These are phyloP conservation scores for Coracias cyanogaster DNA, from an alignment of 2,797 vertebrate species.

Conservation along the genomic window DNA sequence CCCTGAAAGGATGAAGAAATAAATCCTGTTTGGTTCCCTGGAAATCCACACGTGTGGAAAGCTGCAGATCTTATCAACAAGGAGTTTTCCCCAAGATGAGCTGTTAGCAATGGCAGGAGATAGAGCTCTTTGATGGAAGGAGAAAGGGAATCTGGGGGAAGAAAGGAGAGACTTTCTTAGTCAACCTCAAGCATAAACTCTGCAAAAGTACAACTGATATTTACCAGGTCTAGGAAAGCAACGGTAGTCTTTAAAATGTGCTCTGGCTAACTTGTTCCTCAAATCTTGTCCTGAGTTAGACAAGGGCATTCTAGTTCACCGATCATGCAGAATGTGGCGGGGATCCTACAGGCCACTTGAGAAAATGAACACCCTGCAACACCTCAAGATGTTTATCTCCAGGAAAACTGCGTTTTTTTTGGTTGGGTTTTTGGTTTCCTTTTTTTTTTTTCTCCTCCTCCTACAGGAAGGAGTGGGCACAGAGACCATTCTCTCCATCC, in stretches of 20 bases:
- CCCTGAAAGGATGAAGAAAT: neutral
- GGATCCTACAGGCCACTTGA: neutral
- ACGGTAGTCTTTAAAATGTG: neutral
- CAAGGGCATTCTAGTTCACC: neutral
- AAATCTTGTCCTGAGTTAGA: neutral
- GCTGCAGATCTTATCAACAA: accelerated
- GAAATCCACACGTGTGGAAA: neutral
- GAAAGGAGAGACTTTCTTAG: neutral
- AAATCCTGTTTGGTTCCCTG: neutral
- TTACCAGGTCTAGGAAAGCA: neutral
- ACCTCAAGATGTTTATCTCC: neutral
- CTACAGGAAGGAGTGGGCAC: neutral
- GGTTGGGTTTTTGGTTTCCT: too few relatives aligned
- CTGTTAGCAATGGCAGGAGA: neutral
- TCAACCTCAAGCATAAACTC: neutral
- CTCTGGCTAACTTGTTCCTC: neutral
- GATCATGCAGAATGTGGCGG: neutral
- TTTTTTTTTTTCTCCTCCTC: neutral
- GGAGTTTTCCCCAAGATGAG: neutral
- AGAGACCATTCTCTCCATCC: neutral
- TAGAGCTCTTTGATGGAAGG: neutral
- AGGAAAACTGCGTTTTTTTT: accelerated
- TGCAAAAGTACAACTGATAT: neutral
- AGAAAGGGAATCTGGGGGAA: neutral
- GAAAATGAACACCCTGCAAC: neutral